A percentile compares a stretch with the other conserved stretches of the same genome.
These are phyloP conservation scores for Drosophila fulvimacula DNA, from an alignment of 2,888 invertebrate genomes.

Conservation along the genomic window DNA sequence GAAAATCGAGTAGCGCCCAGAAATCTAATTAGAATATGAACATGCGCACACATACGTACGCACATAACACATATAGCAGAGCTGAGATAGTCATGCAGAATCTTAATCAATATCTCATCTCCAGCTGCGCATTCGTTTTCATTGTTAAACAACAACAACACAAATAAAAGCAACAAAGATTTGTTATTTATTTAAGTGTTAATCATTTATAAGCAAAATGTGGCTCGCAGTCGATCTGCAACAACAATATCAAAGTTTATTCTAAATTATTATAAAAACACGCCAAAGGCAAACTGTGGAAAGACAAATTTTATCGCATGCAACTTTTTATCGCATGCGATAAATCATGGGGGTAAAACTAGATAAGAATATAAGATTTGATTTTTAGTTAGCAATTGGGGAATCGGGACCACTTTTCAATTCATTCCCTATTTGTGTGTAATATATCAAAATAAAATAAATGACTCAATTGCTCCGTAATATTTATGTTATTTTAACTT, in stretches of 20 bases:
- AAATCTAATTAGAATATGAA: constrained; percentile 61
- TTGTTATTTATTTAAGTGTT: constrained; percentile 42
- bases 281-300: constrained; percentile 21
- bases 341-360: neutral
- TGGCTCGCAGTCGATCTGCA: constrained; percentile 33
- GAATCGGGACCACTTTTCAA: neutral
- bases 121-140: constrained; percentile 34
- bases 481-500: neutral
- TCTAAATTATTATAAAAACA: constrained; percentile 9
- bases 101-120: constrained; percentile 34
- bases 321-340: constrained; percentile 29
- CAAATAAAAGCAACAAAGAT: neutral
- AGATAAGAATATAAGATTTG: neutral
- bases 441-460: neutral
- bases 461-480: constrained; percentile 16
- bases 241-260: constrained; percentile 10
- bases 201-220: constrained; percentile 50
- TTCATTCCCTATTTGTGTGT: neutral
- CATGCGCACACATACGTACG: constrained; percentile 7
- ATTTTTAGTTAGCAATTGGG: neutral
- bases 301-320: constrained; percentile 28
- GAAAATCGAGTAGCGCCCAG: constrained; percentile 64
- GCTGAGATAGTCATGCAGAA: constrained; percentile 12
- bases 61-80: constrained; percentile 9
- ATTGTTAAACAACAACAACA: constrained; percentile 58